A percentile compares a stretch with the other conserved stretches of the same genome.
Evolutionary conservation across 2,113 vertebrate species (phyloP).

Genomic region (Psilopogon haemacephalus): DNA sequence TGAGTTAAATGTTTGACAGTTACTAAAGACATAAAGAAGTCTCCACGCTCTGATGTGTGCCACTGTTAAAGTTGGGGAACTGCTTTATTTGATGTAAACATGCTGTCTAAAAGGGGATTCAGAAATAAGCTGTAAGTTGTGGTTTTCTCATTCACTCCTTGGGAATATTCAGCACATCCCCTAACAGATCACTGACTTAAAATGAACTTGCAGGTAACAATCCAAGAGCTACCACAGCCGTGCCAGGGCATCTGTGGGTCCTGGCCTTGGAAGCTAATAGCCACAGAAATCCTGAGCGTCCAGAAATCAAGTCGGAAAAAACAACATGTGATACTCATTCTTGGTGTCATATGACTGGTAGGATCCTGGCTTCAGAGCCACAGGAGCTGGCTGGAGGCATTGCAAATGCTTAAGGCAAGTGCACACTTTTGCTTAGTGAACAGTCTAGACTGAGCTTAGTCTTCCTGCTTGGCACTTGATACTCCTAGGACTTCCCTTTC

Average conservation of each 20-base stretch:
- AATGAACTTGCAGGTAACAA: neutral
- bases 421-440: neutral
- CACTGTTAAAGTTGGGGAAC: neutral
- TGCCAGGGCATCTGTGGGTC: neutral
- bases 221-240: neutral
- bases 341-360: neutral
- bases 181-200: neutral
- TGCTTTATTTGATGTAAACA: slow-evolving; percentile 37
- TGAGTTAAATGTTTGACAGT: neutral
- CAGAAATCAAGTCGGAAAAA: neutral
- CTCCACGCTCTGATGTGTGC: neutral
- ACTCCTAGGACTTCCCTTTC: neutral
- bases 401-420: neutral
- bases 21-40: neutral
- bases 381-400: neutral
- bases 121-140: neutral
- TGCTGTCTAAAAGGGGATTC: slow-evolving; percentile 34
- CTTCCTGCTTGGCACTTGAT: neutral
- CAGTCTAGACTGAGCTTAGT: neutral
- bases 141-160: neutral
- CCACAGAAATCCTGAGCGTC: neutral
- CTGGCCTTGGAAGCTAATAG: neutral
- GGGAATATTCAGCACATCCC: neutral
- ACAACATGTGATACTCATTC: neutral
- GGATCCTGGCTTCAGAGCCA: neutral